Base-by-base conservation (phyloP, 2,797 vertebrate genomes). In the Dallia pectoralis region DNA sequence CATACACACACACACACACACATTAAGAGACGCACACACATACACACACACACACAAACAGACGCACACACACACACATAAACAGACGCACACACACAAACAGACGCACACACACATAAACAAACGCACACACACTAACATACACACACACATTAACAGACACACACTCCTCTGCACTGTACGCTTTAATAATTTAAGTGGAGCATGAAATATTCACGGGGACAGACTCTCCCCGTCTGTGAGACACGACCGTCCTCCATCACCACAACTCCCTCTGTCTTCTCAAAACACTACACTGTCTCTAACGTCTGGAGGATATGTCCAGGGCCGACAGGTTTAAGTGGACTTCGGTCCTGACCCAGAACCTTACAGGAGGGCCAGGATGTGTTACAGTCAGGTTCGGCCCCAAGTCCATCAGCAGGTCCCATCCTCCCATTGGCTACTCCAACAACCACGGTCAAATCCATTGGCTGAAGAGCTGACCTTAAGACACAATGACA, bases 191-290 rank as follows among this genome's bases (percentile, higher is more conserved):
- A 74, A 85, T 87, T 79, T 11, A 79, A 80, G 71, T 49, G 15
- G 19, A 29, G 30, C 49, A 83, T 86, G 14, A 86, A 86, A 83
- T 76, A 86, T 87, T 85, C 74, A 85, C 76, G 44, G 53, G 67
- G 80, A 85, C 77, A 80, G 79, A 84, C 79, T 78, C 67, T 53
- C 74, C 70, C 67, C 73, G 36, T 66, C 70, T 33, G 53, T 14
- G 27, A 8, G 25, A 44, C 22, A 44, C 25, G 61, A 74, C 67
- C 4, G 36, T 40, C 8, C 62, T n/a, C 48, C 40, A 62, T 53
- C 16, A 29, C 22, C 2, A 30, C 49, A 53, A 4, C 27, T n/a
- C 1, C 19, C 48, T 51, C 48, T 29, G 27, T 30, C 22, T 16
- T 33, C 22, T 40, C 8, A 27, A 33, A 29, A 64, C 30, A 19